Evolutionary conservation across 2,113 vertebrate species (phyloP).

Genomic region (Nesogale talazaci): DNA sequence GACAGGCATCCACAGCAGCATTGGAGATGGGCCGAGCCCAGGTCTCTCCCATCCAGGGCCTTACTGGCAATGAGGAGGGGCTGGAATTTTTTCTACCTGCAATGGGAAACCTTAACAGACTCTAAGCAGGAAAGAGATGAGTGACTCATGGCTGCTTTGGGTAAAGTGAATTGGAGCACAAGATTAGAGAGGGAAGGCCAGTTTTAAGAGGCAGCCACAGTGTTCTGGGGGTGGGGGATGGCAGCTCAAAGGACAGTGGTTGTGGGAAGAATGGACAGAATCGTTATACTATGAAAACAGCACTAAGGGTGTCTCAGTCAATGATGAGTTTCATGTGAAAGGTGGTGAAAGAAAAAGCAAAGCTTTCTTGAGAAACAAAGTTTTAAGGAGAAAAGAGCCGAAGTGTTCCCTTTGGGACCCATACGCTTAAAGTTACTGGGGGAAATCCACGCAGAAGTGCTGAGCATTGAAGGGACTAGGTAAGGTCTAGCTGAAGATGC

Average conservation of each 20-base stretch:
- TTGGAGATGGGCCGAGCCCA: not conserved
- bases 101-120: constrained; percentile 1
- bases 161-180: not conserved
- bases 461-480: not conserved
- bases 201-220: not conserved
- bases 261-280: not conserved
- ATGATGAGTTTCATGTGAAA: not conserved
- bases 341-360: constrained; percentile 13
- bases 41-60: not conserved
- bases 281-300: not conserved
- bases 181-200: not conserved
- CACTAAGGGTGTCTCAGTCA: not conserved
- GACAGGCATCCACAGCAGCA: not conserved
- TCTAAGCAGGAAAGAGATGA: constrained; percentile 1
- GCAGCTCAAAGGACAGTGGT: not conserved
- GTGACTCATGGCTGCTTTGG: not conserved
- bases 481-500: not conserved
- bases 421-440: not conserved
- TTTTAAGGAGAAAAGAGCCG: not conserved
- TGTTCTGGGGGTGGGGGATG: not conserved
- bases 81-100: not conserved
- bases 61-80: not conserved
- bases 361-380: not conserved
- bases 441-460: not conserved
- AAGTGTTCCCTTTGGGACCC: not conserved